Evolutionary conservation across 23 tunicate species (phyloP), one percentile per base, ranked within the genome.

Genomic region (Diplosoma virens): DNA sequence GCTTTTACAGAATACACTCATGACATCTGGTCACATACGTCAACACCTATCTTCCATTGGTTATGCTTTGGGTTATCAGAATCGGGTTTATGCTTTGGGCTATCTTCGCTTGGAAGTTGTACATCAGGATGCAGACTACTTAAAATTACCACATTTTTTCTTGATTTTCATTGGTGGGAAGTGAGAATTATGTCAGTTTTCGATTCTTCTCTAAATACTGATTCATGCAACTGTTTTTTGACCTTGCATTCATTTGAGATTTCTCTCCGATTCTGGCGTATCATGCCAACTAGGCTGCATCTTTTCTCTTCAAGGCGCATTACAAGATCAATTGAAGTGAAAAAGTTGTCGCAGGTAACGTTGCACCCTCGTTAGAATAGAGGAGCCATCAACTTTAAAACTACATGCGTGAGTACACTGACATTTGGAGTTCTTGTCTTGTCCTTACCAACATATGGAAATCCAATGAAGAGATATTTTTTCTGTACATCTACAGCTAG

Each of bases 21-120:
- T 58, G 65, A 6, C 65, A 58, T 58, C 26, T 58, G 65, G 21
- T 58, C 65, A 58, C n/a, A 58, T 20, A n/a, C 6, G n/a, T 58
- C 65, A 20, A 58, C 65, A 11, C 65, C 25, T 5, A 58, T 22
- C 26, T 58, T 9, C 65, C 7, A 11, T n/a, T n/a, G 24, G 26
- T 58, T 11, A 58, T 58, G 25, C 14, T 58, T 11, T 22, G 7
- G 6, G 14, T 11, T 58, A n/a, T 7, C 24, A 41, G 50, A 41
- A 41, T 41, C 14, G 50, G 50, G 50, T 41, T 7, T 41, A 14
- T 41, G 50, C 14, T 41, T 41, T 41, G 50, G 50, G 50, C 14
- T 41, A 41, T 41, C 50, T 41, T 41, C 50, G 11, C 50, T 41
- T 14, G 50, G 50, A 41, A 41, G 11, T 41, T 41, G 50, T 41